Evolutionary conservation across 2,113 vertebrate genomes (phyloP).

Genomic region (Nannobrachium achirus): DNA sequence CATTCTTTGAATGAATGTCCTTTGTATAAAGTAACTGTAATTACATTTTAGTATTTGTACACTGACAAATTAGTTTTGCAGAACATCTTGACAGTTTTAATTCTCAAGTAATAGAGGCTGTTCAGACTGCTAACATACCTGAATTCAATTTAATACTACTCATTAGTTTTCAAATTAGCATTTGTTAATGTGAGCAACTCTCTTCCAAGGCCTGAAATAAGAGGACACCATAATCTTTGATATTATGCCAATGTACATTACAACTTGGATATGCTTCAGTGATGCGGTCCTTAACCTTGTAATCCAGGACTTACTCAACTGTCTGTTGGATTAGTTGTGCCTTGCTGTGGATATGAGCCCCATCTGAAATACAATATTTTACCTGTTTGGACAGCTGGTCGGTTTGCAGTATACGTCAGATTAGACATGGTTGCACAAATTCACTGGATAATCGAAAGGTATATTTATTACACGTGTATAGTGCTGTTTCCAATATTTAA

Average conservation of each 20-base stretch:
- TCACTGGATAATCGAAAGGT: background rate
- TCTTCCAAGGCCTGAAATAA: background rate
- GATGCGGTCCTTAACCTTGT: too few species aligned
- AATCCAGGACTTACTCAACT: too few species aligned
- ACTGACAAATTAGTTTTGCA: too few species aligned
- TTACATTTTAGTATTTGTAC: too few species aligned
- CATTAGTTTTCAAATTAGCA: background rate
- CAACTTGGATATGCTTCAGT: background rate
- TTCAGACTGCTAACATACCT: background rate
- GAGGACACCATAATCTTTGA: background rate
- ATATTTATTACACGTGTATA: background rate
- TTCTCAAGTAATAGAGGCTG: background rate
- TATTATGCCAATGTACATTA: background rate
- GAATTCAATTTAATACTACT: background rate
- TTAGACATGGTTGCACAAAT: background rate
- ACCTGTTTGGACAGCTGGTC: too few species aligned
- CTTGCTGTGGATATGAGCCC: background rate
- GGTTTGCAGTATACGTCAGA: background rate
- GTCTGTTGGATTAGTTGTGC: too few species aligned
- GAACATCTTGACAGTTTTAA: background rate
- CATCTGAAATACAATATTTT: background rate
- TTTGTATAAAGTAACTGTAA: too few species aligned
- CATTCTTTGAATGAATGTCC: too few species aligned
- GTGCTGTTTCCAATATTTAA: background rate
- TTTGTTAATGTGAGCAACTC: background rate